Conservation (phyloP, 2,113 vertebrate genomes). For the Oriolus oriolus region DNA sequence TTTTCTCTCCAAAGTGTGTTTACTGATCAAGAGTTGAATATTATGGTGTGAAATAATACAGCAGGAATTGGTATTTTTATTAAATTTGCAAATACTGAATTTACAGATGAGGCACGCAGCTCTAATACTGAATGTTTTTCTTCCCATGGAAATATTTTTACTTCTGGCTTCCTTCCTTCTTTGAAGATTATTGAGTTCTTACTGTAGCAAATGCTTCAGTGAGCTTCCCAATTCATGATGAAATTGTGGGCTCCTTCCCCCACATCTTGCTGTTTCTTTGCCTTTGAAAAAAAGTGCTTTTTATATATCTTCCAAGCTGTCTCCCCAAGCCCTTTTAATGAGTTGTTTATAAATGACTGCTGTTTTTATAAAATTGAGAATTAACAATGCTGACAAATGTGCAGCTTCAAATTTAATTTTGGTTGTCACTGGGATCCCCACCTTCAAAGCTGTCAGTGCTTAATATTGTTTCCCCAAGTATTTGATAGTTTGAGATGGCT, state of each 20-base stretch:
- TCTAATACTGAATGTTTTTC: conserved; percentile 24
- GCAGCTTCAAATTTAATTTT: not conserved
- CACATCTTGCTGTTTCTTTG: not conserved
- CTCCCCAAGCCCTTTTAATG: not conserved
- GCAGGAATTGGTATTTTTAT: conserved; percentile 9
- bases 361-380: not conserved
- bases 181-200: not conserved
- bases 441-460: not conserved
- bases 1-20: conserved; percentile 4
- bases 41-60: not conserved
- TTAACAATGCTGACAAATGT: not conserved
- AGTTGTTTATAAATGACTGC: not conserved
- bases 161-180: conserved; percentile 51
- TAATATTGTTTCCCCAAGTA: not conserved
- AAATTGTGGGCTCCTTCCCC: not conserved
- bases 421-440: not conserved
- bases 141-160: conserved; percentile 21
- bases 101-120: conserved; percentile 3
- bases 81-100: not conserved
- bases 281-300: not conserved
- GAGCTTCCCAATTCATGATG: not conserved
- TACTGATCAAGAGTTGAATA: conserved; percentile 1
- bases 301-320: not conserved
- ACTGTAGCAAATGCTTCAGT: not conserved
- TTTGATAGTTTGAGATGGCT: not conserved